Percentiles rank a stretch among this genome's conserved stretches.
Conservation (phyloP, 1,140 invertebrate species). For the Brachionus rubens region DNA sequence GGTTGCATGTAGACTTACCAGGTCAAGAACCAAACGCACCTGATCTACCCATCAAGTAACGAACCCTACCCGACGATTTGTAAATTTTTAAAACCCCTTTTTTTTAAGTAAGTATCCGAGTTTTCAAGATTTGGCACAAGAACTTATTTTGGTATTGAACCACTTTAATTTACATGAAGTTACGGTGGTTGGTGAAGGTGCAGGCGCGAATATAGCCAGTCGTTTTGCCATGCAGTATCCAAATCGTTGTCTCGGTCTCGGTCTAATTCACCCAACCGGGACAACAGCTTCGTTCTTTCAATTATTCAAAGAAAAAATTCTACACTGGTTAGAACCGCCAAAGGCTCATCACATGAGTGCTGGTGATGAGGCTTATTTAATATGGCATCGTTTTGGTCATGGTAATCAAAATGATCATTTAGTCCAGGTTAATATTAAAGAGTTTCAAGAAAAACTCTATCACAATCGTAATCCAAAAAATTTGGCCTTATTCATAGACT, state of each 20-base stretch:
- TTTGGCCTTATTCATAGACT: conserved; percentile 46
- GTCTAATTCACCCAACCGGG: conserved; percentile 81
- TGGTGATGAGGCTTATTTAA: neutral
- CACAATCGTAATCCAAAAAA: conserved; percentile 43
- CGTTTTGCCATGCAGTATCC: conserved; percentile 78
- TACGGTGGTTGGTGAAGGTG: conserved; percentile 82
- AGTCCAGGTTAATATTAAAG: conserved; percentile 12
- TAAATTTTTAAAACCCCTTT: neutral
- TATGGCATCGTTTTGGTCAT: conserved; percentile 54
- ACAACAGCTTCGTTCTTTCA: conserved; percentile 81
- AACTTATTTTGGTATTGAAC: conserved; percentile 44
- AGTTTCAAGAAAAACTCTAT: neutral
- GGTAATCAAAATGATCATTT: conserved; percentile 12
- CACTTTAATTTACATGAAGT: conserved; percentile 64
- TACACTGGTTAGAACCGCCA: conserved; percentile 50
- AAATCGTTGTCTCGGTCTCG: conserved; percentile 70
- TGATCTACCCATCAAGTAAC: conserved; percentile 60
- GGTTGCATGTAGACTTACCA: conserved; percentile 82
- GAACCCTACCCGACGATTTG: neutral
- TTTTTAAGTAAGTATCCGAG: conserved; percentile 56
- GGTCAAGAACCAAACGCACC: conserved; percentile 78
- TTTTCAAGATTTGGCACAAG: conserved; percentile 33
- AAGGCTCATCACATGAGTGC: conserved; percentile 4
- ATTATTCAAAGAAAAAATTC: conserved; percentile 73
- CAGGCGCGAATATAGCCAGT: conserved; percentile 80